phyloP scores from a whole-genome alignment of 2,888 invertebrate genomes.

The Andrena bucephala region DNA sequence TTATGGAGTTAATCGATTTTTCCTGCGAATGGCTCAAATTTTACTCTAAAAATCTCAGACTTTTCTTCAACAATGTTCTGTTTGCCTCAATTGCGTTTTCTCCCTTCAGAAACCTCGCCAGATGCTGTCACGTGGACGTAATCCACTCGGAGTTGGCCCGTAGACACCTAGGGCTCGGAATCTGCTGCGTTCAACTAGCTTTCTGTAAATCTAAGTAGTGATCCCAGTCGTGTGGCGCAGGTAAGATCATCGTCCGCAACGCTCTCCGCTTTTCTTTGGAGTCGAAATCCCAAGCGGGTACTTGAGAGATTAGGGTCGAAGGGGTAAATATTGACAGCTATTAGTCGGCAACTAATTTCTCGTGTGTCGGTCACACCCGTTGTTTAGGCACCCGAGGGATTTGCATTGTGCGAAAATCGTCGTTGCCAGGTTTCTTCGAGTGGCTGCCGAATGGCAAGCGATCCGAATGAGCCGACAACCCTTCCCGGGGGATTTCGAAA shows the following conservation, averaged over 20 bases:
- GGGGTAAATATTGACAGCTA: constrained; percentile 71
- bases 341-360: constrained; percentile 60
- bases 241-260: background rate
- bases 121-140: background rate
- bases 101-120: background rate
- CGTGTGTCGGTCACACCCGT: constrained; percentile 43
- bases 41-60: background rate
- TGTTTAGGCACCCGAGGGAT: constrained; percentile 58
- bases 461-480: constrained; percentile 10
- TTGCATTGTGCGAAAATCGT: constrained; percentile 35
- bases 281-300: constrained; percentile 39
- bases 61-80: background rate
- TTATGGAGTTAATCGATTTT: too few species aligned
- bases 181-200: constrained; percentile 12
- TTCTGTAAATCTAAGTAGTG: constrained; percentile 2
- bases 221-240: constrained; percentile 4
- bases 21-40: too few species aligned
- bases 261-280: background rate
- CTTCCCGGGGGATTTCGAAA: background rate
- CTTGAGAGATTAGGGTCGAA: constrained; percentile 53
- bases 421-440: background rate
- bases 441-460: background rate
- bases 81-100: too few species aligned
- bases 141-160: background rate
- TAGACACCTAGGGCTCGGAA: background rate